phyloP scores from a whole-genome alignment of 1,140 invertebrate genomes.

The Leptoteleia sp. region DNA sequence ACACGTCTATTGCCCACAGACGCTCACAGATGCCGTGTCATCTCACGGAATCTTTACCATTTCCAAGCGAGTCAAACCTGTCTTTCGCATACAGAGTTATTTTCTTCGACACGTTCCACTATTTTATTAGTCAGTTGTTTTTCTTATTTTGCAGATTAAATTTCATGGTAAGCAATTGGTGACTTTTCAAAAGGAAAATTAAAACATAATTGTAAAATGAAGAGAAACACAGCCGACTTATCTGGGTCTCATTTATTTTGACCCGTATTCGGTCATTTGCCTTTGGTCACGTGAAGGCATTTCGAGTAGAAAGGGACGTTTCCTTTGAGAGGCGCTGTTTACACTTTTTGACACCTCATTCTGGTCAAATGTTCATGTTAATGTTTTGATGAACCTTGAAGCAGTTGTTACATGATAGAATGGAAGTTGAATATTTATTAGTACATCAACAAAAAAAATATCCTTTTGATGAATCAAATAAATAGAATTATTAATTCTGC shows the following conservation, averaged over 20 bases:
- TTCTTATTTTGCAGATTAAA: too few relatives aligned
- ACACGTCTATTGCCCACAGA: neutral
- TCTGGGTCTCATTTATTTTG: constrained; percentile 16
- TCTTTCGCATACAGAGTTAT: constrained; percentile 33
- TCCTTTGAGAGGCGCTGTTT: neutral
- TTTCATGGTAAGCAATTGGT: too few relatives aligned
- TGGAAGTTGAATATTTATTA: too few relatives aligned
- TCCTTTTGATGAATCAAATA: too few relatives aligned
- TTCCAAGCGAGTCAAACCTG: constrained; percentile 42
- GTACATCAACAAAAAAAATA: too few relatives aligned
- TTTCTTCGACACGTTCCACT: constrained; percentile 1
- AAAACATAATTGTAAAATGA: too few relatives aligned
- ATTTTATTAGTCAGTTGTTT: neutral
- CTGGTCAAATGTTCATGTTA: too few relatives aligned
- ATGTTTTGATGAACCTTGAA: too few relatives aligned
- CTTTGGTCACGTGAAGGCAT: constrained; percentile 27
- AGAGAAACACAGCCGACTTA: neutral
- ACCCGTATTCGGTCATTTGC: constrained; percentile 37
- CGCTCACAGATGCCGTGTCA: constrained; percentile 31
- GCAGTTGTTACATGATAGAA: too few relatives aligned
- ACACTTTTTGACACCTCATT: too few relatives aligned
- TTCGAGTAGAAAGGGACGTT: constrained; percentile 13
- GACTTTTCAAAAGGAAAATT: too few relatives aligned
- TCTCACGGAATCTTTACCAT: constrained; percentile 42
- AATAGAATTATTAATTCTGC: too few relatives aligned